A percentile compares a stretch with the other conserved stretches of the same genome.
Conservation (phyloP, 2,888 invertebrate genomes). For the Micoletzkya japonica region DNA sequence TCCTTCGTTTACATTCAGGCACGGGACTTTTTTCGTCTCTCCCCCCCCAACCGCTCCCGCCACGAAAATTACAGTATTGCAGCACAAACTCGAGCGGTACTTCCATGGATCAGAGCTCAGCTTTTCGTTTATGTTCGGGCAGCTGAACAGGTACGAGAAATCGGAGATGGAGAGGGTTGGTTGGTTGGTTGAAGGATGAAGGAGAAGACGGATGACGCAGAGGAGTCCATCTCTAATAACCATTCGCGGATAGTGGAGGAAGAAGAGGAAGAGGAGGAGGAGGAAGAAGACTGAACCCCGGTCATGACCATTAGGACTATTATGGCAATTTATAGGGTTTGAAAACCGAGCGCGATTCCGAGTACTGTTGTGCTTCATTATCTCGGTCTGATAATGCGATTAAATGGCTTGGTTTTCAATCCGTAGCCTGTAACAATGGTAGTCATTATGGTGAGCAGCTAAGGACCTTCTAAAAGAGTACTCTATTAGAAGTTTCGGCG, state of each 20-base stretch:
- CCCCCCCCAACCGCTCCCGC: background rate
- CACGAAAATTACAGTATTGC: constrained; percentile 15
- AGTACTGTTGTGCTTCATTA: no score
- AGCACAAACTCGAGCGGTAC: constrained; percentile 48
- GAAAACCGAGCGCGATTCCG: no score
- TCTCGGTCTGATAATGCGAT: no score
- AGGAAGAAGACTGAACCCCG: constrained; percentile 26
- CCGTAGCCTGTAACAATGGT: no score
- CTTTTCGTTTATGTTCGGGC: constrained; percentile 32
- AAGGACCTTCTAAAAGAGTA: no score
- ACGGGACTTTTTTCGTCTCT: background rate
- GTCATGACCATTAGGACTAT: no score
- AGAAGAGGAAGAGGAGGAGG: constrained; percentile 24
- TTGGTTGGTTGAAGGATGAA: constrained; percentile 7
- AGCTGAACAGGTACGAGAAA: constrained; percentile 9
- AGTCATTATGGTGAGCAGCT: no score
- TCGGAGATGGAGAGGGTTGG: background rate
- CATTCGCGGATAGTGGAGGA: constrained; percentile 12
- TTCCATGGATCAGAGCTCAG: constrained; percentile 48
- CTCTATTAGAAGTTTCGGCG: no score
- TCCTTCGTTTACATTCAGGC: constrained; percentile 42
- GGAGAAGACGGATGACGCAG: constrained; percentile 21
- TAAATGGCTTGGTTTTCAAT: no score
- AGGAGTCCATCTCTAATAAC: background rate
- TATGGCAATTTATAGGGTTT: no score